Percentiles rank a stretch among this genome's conserved stretches.
These are phyloP conservation scores for Cheilosia variabilis DNA, from an alignment of 2,888 invertebrate species.

Conservation along the genomic window DNA sequence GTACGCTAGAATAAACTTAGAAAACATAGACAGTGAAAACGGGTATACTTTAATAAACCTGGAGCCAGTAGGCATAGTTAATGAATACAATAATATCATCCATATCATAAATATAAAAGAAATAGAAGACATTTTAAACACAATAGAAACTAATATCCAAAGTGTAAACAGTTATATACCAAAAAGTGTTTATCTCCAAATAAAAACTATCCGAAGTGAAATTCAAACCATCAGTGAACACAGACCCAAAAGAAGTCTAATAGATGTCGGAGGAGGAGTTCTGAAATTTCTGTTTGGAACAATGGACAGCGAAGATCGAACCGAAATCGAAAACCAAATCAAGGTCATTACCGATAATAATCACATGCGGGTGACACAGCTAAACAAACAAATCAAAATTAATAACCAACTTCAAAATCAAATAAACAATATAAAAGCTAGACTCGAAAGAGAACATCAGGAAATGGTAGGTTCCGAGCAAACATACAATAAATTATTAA, in stretches of 20 bases:
- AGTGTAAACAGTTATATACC: background rate
- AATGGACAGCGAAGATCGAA: conserved; percentile 2
- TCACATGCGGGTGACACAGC: background rate
- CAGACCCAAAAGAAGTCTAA: background rate
- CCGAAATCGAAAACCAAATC: background rate
- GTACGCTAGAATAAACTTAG: background rate
- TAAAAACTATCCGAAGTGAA: background rate
- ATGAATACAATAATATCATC: background rate
- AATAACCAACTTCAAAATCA: too few relatives aligned
- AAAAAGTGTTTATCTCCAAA: background rate
- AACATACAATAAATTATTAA: background rate
- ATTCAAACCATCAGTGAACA: background rate
- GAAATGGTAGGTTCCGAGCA: background rate
- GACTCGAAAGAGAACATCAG: background rate
- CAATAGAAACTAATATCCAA: too few relatives aligned
- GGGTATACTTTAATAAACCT: background rate
- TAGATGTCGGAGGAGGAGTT: conserved; percentile 3
- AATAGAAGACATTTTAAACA: background rate
- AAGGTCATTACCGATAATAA: background rate
- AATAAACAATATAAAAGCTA: too few relatives aligned
- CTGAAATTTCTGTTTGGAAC: background rate
- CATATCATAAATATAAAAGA: background rate
- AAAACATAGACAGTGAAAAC: background rate
- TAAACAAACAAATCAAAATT: too few relatives aligned
- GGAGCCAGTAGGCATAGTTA: background rate